Conservation (phyloP, 2,113 vertebrate species). For the Tyrannus savana region DNA sequence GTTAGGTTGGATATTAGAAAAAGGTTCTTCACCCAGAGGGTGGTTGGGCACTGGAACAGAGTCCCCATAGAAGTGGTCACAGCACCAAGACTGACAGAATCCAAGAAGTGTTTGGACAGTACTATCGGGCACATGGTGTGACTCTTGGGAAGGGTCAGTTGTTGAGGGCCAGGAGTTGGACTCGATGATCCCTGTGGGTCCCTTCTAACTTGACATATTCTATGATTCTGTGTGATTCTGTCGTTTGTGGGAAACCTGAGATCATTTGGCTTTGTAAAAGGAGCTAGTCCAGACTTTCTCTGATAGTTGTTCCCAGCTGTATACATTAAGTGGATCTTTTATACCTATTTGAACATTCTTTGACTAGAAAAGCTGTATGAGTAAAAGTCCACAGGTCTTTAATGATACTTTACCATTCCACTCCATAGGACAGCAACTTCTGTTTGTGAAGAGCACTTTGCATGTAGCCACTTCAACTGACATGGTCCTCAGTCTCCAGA, state of each 20-base stretch:
- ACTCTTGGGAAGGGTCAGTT: neutral
- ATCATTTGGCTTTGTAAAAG: neutral
- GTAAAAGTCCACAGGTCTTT: neutral
- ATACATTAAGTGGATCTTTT: neutral
- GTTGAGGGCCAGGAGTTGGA: neutral
- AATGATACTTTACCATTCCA: neutral
- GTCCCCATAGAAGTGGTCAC: neutral
- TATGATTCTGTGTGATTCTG: neutral
- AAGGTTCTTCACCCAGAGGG: neutral
- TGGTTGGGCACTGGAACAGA: neutral
- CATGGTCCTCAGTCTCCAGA: neutral
- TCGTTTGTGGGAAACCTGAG: neutral
- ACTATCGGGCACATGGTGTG: neutral
- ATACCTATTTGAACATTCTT: accelerated
- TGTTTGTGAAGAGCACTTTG: neutral
- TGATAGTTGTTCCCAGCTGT: neutral
- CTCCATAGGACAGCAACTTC: neutral
- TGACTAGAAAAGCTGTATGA: neutral
- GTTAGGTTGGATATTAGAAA: neutral
- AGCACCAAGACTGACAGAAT: neutral
- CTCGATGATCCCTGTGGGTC: neutral
- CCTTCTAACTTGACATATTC: neutral
- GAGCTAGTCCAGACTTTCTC: neutral
- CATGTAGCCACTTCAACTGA: accelerated
- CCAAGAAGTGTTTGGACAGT: neutral